Evolutionary conservation across 2,888 invertebrate genomes (phyloP).

Genomic region (Caenorhabditis plicata): DNA sequence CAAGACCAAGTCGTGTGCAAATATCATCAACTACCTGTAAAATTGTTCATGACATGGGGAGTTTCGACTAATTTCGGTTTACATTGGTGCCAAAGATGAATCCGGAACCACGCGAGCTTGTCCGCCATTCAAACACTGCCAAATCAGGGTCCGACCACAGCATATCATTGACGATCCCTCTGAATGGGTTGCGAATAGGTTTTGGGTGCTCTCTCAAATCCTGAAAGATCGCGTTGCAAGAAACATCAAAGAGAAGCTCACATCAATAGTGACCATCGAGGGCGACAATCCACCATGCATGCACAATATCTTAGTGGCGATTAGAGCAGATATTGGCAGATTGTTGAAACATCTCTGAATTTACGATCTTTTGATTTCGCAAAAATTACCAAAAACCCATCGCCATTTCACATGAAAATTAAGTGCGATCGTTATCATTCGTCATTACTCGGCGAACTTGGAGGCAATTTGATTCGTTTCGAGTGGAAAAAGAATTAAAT

Average conservation of each 20-base stretch:
- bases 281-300: conserved; percentile 56
- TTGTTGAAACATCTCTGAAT: conserved; percentile 50
- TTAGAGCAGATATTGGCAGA: conserved; percentile 43
- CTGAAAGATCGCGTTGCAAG: too few species aligned
- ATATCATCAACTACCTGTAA: conserved; percentile 38
- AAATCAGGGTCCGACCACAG: conserved; percentile 50
- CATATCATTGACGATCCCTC: conserved; percentile 53
- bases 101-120: conserved; percentile 49
- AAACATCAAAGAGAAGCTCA: conserved; percentile 1
- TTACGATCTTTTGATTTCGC: too few species aligned
- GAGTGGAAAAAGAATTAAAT: too few species aligned
- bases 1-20: conserved; percentile 33
- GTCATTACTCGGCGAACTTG: too few species aligned
- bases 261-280: conserved; percentile 35
- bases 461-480: too few species aligned
- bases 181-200: conserved; percentile 34
- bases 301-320: conserved; percentile 43
- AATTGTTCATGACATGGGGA: background rate
- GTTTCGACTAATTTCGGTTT: background rate
- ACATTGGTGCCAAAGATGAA: conserved; percentile 44
- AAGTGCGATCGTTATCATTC: too few species aligned
- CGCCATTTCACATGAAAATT: too few species aligned
- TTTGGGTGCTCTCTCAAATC: conserved; percentile 25
- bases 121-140: conserved; percentile 41
- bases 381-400: too few species aligned